Evolutionary conservation across 2,888 invertebrate genomes (phyloP), one percentile per base, ranked within the genome.

Genomic region (Rhopalosiphum nymphaeae): DNA sequence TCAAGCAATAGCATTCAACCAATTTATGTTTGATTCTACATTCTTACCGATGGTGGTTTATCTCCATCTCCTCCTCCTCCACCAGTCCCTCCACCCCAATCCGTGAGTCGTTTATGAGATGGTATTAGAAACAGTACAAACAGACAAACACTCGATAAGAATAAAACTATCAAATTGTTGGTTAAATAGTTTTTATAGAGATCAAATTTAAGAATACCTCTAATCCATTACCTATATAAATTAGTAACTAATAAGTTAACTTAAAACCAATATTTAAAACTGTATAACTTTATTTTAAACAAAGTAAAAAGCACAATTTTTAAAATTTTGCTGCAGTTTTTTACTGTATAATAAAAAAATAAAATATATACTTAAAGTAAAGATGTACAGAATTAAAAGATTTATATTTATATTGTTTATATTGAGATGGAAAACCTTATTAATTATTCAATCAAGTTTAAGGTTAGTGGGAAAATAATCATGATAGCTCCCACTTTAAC

Each of bases 101-200:
- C 91, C 89, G 92, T 94, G 87, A 95, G 91, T 53, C 94, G 94
- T 94, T 95, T 95, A 42, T 94, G 95, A 42, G 95, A 95, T 57
- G 95, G 95, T 94, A 95, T 95, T 91, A 95, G 53, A 94, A 94
- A 95, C 95, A 95, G 94, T 94, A 95, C 86, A 94, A 93, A 94
- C 53, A 94, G 89, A 94, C 67, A 94, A 90, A 94, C 94, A 94
- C 90, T 94, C 94, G 94, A 93, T 91, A 94, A 94, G 91, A 94
- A 94, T 94, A 94, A 94, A 90, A 89, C 26, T 53, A 57, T 86
- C 36, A 78, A 78, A 78, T 78, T 78, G 21, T 78, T 16, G n/a
- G 36, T 7, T 87, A 67, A 49, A 36, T 21, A 26, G 7, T 42
- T 42, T 87, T n/a, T 29, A 16, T n/a, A 49, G n/a, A 7, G 16